Evolutionary conservation across 23 tunicate species (phyloP).

Genomic region (Trididemnum nubilum): DNA sequence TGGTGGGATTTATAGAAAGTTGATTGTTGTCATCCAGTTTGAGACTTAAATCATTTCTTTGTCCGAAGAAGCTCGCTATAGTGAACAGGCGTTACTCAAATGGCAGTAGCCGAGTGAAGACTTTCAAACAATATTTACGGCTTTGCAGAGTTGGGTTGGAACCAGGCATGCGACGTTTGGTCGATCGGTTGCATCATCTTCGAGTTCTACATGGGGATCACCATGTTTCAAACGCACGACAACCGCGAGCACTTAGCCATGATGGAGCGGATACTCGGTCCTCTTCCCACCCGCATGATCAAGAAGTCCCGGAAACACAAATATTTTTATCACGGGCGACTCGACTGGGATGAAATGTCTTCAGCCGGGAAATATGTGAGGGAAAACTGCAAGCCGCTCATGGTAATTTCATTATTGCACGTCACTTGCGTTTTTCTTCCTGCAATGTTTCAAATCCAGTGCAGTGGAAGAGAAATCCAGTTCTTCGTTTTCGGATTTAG

Average conservation of each 20-base stretch:
- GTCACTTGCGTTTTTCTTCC: too few species aligned
- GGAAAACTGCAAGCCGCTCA: constrained; percentile 97
- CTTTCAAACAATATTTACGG: too few species aligned
- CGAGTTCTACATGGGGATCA: constrained; percentile 99
- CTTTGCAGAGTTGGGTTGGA: constrained; percentile 97
- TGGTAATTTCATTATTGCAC: constrained; percentile 47
- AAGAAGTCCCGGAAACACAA: constrained; percentile 82
- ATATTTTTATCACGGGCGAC: constrained; percentile 77
- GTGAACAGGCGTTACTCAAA: too few species aligned
- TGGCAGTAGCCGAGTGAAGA: too few species aligned
- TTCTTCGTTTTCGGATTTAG: too few species aligned
- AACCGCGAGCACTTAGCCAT: constrained; percentile 98
- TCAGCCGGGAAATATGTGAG: constrained; percentile 97
- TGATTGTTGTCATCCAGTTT: too few species aligned
- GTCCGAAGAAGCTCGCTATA: too few species aligned
- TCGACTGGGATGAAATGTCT: constrained; percentile 96
- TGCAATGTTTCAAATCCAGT: too few species aligned
- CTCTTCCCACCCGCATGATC: constrained; percentile 83
- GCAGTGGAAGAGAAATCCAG: too few species aligned
- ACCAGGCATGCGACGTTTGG: constrained; percentile 99
- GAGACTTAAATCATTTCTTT: too few species aligned
- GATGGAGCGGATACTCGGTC: constrained; percentile 99
- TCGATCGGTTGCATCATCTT: constrained; percentile 98
- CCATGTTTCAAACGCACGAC: constrained; percentile 99
- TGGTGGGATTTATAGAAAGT: too few species aligned